phyloP scores from a whole-genome alignment of 2,888 invertebrate genomes.

The Synergus umbraculus region DNA sequence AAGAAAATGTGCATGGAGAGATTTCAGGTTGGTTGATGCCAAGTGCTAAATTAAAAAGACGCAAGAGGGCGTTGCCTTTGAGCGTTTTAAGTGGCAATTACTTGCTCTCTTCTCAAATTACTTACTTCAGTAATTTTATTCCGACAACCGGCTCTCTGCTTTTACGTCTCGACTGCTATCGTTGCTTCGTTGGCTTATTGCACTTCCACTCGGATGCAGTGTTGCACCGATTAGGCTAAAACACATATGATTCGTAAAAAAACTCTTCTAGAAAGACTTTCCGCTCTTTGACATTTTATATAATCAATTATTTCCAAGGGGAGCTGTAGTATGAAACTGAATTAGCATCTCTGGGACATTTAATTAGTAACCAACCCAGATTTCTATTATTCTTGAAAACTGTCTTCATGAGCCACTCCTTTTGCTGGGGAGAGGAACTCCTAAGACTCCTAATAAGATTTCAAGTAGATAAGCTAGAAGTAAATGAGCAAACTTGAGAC shows the following conservation, averaged over 20 bases:
- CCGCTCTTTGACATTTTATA: not conserved
- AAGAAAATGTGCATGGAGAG: constrained; percentile 33
- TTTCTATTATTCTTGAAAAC: constrained; percentile 29
- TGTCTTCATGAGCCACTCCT: not conserved
- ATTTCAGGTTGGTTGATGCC: constrained; percentile 49
- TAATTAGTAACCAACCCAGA: not conserved
- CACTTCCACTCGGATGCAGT: constrained; percentile 47
- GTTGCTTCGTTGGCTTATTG: constrained; percentile 40
- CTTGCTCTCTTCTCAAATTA: constrained; percentile 67
- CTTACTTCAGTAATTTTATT: constrained; percentile 68
- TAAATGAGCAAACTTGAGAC: constrained; percentile 42
- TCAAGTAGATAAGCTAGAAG: constrained; percentile 28
- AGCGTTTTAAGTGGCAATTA: constrained; percentile 70
- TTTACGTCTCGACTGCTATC: constrained; percentile 20
- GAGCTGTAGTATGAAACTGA: not conserved
- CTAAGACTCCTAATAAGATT: constrained; percentile 42
- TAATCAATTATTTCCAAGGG: too few species aligned
- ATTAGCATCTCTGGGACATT: not conserved
- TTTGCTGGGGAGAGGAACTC: not conserved
- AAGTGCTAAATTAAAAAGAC: constrained; percentile 62
- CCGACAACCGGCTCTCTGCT: constrained; percentile 26
- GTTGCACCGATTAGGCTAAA: constrained; percentile 48
- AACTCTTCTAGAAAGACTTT: not conserved
- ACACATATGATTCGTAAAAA: constrained; percentile 9
- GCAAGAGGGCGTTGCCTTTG: constrained; percentile 62